Base-by-base conservation (phyloP, 1,140 invertebrate species). In the Aphelenchoides besseyi region DNA sequence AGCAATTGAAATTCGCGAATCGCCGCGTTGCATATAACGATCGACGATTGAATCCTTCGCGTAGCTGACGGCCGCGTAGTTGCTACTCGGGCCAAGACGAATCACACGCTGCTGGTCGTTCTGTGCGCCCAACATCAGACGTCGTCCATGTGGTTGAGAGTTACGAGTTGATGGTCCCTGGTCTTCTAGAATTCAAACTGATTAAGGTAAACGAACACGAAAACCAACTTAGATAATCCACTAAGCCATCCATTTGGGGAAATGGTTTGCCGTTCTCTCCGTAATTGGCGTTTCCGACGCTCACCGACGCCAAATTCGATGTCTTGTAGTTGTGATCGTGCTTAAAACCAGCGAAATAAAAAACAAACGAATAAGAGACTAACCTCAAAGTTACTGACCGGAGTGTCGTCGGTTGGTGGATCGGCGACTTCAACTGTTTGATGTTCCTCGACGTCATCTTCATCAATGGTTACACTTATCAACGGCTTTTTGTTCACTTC, bases 321-420 rank as follows among this genome's bases (percentile, higher is more conserved):
- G 55, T 59, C 55, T 23, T 23, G 55, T 59, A 59, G 26, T 59
- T 28, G 32, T 59, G 55, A 23, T 59, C 55, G 18, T 59, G 55
- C 55, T 59, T 8, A 12, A 48, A 48, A 23, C 23, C 41, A 12
- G 23, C 41, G 41, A 12, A 23, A 59, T 8, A 8, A 33, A 59
- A 23, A 5, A 59, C 5, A 59, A 59, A 59, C 55, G 18, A 8
- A 8, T 8, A 18, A 59, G 23, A 33, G 12, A 59, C 55, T 8
- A 28, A 59, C 18, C 23, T 59, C 5, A 23, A 41, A 41, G 37
- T 41, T 41, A 41, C 37, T n/a, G n/a, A 8, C 5, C 5, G 5
- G 5, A 8, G 37, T 41, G 37, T 8, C 18, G 55, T 5, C 5
- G 41, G 5, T 59, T 33, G 55, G 12, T 33, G 55, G 55, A 5